Percentiles rank a stretch among this genome's conserved stretches.
These are phyloP conservation scores for Baryphthengus martii DNA, from an alignment of 2,113 vertebrate genomes.

Conservation along the genomic window DNA sequence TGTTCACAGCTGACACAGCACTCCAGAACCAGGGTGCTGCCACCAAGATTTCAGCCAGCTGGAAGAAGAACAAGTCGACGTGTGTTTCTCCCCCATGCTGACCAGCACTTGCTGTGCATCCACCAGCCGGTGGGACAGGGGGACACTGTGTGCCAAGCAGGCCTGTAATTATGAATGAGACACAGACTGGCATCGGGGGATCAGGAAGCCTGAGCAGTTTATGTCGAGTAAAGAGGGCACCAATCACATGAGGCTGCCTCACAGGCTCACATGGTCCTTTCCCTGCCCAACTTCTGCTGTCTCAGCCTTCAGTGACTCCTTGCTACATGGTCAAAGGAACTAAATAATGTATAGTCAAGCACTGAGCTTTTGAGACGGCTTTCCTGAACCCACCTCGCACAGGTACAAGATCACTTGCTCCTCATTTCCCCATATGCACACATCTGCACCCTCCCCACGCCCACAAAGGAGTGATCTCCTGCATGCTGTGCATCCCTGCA, in stretches of 20 bases:
- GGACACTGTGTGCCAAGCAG: neutral
- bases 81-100: neutral
- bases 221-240: neutral
- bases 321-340: neutral
- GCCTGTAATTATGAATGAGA: neutral
- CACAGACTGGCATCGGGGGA: neutral
- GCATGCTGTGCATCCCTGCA: neutral
- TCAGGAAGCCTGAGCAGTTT: neutral
- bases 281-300: neutral
- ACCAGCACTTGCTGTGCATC: neutral
- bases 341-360: neutral
- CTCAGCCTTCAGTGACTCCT: neutral
- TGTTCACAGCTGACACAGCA: fast-evolving
- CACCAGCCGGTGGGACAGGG: neutral
- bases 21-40: neutral
- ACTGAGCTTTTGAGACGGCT: neutral
- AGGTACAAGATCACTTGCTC: neutral
- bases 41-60: neutral
- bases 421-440: neutral
- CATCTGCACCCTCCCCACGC: neutral
- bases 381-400: neutral
- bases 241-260: fast-evolving
- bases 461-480: fast-evolving
- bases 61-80: neutral
- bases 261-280: neutral